Evolutionary conservation across 30 jellyfish, hydroid and myxozoan genomes (phyloP).

Genomic region (Chrysaora quinquecirrha): DNA sequence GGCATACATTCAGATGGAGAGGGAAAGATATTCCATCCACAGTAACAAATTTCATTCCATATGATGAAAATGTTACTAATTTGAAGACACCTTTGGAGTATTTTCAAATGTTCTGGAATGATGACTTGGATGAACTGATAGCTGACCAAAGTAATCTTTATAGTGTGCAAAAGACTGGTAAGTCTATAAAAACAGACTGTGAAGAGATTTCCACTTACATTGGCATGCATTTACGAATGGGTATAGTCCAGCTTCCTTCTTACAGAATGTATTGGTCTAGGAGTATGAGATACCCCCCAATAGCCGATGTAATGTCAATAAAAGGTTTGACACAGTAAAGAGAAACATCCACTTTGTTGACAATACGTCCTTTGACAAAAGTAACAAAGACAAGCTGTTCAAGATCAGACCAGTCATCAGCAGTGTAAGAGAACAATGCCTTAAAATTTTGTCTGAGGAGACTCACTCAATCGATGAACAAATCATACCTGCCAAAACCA

Average conservation of each 20-base stretch:
- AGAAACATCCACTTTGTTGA: constrained; percentile 67
- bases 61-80: neutral
- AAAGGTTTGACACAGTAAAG: constrained; percentile 54
- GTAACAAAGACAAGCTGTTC: constrained; percentile 47
- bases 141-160: constrained; percentile 62
- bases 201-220: constrained; percentile 46
- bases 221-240: constrained; percentile 80
- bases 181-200: constrained; percentile 9
- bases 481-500: no score
- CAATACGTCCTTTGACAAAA: constrained; percentile 44
- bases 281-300: constrained; percentile 38
- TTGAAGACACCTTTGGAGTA: constrained; percentile 58
- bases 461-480: no score
- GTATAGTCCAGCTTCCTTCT: constrained; percentile 58
- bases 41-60: neutral
- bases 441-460: constrained; percentile 63
- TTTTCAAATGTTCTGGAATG: constrained; percentile 52
- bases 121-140: constrained; percentile 3
- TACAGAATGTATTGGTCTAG: constrained; percentile 60
- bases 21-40: neutral
- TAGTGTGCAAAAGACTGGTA: constrained; percentile 69
- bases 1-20: neutral
- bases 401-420: constrained; percentile 63
- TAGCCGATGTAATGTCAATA: constrained; percentile 76
- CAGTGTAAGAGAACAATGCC: constrained; percentile 28